Evolutionary conservation across 1,140 invertebrate genomes (phyloP).

Genomic region (Apolygus lucorum): DNA sequence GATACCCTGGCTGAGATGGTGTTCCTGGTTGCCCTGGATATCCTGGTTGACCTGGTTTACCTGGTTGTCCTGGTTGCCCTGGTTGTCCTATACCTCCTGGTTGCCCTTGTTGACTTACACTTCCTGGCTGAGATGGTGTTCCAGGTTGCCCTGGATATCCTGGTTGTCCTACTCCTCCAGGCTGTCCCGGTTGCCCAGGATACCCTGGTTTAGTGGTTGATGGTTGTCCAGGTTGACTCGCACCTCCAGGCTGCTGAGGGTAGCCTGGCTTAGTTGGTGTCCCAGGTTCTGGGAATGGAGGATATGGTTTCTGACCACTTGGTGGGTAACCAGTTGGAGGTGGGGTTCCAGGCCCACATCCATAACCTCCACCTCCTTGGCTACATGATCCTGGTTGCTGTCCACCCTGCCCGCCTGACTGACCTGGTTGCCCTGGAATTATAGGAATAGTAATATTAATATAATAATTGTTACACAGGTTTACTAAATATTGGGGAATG

Average conservation of each 20-base stretch:
- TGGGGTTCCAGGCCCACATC: no score
- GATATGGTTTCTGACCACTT: no score
- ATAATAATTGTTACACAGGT: no score
- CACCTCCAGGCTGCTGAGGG: constrained; percentile 35
- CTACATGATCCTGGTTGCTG: no score
- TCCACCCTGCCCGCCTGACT: no score
- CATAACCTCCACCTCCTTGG: no score
- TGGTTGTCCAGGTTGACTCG: constrained; percentile 35
- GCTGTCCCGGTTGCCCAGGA: constrained; percentile 31
- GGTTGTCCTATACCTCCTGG: constrained; percentile 33
- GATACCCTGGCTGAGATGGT: constrained; percentile 31
- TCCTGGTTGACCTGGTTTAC: constrained; percentile 31
- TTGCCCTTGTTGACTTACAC: constrained; percentile 23
- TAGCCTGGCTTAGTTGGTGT: no score
- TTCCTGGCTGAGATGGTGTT: constrained; percentile 21
- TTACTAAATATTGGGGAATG: no score
- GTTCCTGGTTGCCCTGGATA: constrained; percentile 32
- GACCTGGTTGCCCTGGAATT: no score
- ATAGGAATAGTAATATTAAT: no score
- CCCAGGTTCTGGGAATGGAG: no score
- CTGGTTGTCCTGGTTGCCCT: constrained; percentile 33
- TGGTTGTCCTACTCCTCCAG: constrained; percentile 39
- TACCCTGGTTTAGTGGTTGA: constrained; percentile 29
- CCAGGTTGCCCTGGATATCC: constrained; percentile 23
- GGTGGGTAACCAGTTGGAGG: no score